Base-by-base conservation (phyloP, 2,888 invertebrate species). In the Serripes groenlandicus region DNA sequence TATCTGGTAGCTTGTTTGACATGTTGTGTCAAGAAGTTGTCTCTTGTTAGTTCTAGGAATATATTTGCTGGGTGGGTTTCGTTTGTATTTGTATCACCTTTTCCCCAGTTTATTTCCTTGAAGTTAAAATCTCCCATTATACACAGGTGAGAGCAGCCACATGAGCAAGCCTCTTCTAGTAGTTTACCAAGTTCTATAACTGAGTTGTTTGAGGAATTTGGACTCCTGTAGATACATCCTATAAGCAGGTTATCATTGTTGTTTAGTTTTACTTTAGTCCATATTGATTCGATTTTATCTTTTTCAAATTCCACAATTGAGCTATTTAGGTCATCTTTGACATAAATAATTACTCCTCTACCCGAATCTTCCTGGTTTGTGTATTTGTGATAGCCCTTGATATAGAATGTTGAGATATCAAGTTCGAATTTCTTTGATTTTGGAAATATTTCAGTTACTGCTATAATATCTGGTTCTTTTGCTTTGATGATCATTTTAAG, bases 81-180 rank as follows among this genome's bases (percentile, higher is more conserved):
- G 7, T 23, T 7, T 3, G 23, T 18, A 3, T 3, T 60, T 15
- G 11, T 15, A 3, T 23, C 28, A 28, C 9, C 18, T 7, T 3
- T 3, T 28, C 15, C 4, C 60, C 60, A 60, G 7, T 60, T 60
- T 23, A 60, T 60, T 28, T 60, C 60, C 28, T 7, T 60, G 28
- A 28, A 60, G 18, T 60, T 60, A 30, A 60, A 60, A 30, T 60
- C 60, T 60, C 60, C 60, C 15, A 60, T 30, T 23, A 60, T 60
- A 30, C 60, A 60, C 7, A 60, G 5, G 28, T 60, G 60, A 3
- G 60, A 60, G 5, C 11, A 60, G 3, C 28, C 60, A 3, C n/a
- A n/a, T n/a, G n/a, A n/a, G n/a, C n/a, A n/a, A n/a, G n/a, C n/a
- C n/a, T n/a, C n/a, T n/a, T n/a, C 23, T 60, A 60, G 3, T 28